Evolutionary conservation across 2,888 invertebrate genomes (phyloP).

Genomic region (Pomacea canaliculata): DNA sequence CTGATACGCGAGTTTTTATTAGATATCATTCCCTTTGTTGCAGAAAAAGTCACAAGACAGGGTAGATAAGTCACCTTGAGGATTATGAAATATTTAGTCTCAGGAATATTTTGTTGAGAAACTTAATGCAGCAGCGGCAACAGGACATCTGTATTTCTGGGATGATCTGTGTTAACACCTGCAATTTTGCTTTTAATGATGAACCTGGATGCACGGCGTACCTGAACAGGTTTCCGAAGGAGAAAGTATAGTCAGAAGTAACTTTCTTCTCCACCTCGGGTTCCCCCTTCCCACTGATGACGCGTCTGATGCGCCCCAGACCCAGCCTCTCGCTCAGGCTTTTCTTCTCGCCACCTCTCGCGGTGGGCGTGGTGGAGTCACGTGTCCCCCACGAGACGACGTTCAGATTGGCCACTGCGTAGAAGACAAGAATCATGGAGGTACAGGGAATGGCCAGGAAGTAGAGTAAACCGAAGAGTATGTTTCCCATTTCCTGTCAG

Average conservation of each 20-base stretch:
- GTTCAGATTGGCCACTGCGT: slow-evolving; percentile 91
- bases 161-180: no score
- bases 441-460: slow-evolving; percentile 92
- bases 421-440: slow-evolving; percentile 91
- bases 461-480: slow-evolving; percentile 81
- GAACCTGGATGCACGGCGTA: not conserved
- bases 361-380: slow-evolving; percentile 71
- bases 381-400: slow-evolving; percentile 94
- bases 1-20: no score
- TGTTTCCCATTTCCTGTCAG: slow-evolving; percentile 74
- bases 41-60: no score
- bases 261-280: not conserved
- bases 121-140: no score
- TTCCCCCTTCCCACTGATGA: not conserved
- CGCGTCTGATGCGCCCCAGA: not conserved
- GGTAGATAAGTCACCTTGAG: no score
- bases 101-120: no score
- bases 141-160: no score
- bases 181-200: no score
- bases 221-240: slow-evolving; percentile 32
- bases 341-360: not conserved
- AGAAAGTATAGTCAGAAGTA: slow-evolving; percentile 26
- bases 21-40: no score
- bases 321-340: not conserved
- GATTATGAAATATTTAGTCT: no score